These are phyloP conservation scores for Leucoma salicis DNA, from an alignment of 2,888 invertebrate species.

Conservation along the genomic window DNA sequence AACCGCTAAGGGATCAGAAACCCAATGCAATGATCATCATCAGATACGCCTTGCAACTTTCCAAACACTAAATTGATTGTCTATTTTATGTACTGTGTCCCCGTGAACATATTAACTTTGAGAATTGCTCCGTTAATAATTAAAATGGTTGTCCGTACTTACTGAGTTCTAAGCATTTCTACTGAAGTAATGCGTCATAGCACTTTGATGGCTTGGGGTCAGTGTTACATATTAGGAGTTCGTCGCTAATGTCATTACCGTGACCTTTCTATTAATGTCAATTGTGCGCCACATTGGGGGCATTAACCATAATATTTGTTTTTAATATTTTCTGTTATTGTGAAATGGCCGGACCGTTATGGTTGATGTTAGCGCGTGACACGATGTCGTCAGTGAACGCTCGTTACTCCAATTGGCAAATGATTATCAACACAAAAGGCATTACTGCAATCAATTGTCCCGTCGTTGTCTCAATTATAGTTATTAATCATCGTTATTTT, in stretches of 20 bases:
- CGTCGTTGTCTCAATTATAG: slow-evolving; percentile 17
- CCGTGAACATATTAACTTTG: slow-evolving; percentile 14
- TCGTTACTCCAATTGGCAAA: slow-evolving; percentile 52
- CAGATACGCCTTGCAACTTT: slow-evolving; percentile 29
- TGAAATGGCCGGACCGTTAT: slow-evolving; percentile 45
- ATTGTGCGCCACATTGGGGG: slow-evolving; percentile 41
- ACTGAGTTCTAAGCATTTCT: no score
- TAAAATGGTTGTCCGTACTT: no score
- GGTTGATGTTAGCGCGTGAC: slow-evolving; percentile 35
- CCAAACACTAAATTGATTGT: slow-evolving; percentile 23
- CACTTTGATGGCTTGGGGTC: slow-evolving; percentile 28
- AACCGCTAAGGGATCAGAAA: slow-evolving; percentile 27
- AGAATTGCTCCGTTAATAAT: slow-evolving; percentile 23
- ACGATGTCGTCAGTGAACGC: slow-evolving; percentile 37
- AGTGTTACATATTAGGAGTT: slow-evolving; percentile 50
- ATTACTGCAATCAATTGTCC: slow-evolving; percentile 36
- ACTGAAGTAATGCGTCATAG: no score
- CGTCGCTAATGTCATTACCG: slow-evolving; percentile 64
- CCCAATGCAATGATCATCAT: slow-evolving; percentile 26
- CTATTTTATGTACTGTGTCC: slow-evolving; percentile 22
- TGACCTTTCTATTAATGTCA: slow-evolving; percentile 74
- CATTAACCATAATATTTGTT: slow-evolving; percentile 18
- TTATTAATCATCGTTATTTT: slow-evolving; percentile 20
- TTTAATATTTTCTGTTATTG: slow-evolving; percentile 37
- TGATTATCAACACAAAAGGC: slow-evolving; percentile 48